These are phyloP conservation scores for Bergia puertoricense DNA, from an alignment of 92 coral and sea anemone species.

Conservation along the genomic window DNA sequence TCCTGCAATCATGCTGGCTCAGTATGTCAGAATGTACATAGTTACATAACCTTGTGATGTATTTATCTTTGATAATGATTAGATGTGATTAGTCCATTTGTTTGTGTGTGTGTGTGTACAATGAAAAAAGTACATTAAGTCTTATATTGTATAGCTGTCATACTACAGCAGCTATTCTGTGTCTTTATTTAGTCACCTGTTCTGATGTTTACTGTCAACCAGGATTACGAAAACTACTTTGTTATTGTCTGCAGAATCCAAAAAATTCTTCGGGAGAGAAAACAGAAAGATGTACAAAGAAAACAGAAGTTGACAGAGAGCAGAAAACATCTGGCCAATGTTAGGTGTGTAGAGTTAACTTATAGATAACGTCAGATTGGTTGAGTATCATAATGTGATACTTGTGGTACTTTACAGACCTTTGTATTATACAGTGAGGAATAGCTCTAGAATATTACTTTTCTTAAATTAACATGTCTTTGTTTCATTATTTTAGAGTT, in stretches of 20 bases:
- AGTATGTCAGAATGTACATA: too few species aligned
- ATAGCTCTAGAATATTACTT: background rate
- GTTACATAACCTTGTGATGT: too few species aligned
- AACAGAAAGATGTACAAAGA: slow-evolving; percentile 95
- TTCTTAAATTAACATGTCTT: background rate
- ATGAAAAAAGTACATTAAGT: too few species aligned
- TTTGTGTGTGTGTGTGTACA: too few species aligned
- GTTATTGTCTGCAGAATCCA: slow-evolving; percentile 71
- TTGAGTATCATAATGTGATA: background rate
- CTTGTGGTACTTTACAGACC: too few species aligned
- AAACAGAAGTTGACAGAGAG: slow-evolving; percentile 94
- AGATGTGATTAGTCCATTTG: too few species aligned
- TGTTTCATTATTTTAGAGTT: slow-evolving; percentile 63
- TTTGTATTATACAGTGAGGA: too few species aligned
- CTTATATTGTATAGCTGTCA: too few species aligned
- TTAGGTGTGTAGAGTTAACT: slow-evolving; percentile 61
- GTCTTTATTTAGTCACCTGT: background rate
- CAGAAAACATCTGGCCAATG: slow-evolving; percentile 98
- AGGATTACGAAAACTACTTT: background rate
- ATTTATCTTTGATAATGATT: too few species aligned
- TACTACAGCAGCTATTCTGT: too few species aligned
- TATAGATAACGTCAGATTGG: background rate
- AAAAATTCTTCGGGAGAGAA: slow-evolving; percentile 89
- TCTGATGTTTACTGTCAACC: background rate
- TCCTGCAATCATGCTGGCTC: too few species aligned